These are phyloP conservation scores for Myrmophylax atrothorax DNA, from an alignment of 2,113 vertebrate species.

Conservation along the genomic window DNA sequence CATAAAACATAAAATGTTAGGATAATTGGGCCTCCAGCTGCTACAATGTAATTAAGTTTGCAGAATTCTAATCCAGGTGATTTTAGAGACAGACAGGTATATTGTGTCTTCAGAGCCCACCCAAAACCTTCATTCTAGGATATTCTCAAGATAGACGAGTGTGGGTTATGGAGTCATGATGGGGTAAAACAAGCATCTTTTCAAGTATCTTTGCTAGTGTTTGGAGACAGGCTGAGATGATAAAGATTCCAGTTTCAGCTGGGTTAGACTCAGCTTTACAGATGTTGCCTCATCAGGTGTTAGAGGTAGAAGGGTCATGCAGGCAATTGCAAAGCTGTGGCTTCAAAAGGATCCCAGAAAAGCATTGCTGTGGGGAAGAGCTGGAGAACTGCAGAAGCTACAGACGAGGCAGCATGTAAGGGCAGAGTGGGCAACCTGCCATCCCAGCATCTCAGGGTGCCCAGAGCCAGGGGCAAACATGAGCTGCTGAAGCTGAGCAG, in stretches of 20 bases:
- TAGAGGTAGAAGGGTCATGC: background rate
- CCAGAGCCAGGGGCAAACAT: background rate
- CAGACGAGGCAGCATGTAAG: background rate
- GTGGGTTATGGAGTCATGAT: background rate
- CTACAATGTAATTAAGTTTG: background rate
- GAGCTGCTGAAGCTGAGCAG: background rate
- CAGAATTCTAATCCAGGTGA: background rate
- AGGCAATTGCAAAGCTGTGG: background rate
- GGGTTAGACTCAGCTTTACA: background rate
- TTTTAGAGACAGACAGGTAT: background rate
- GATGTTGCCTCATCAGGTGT: background rate
- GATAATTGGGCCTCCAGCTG: background rate
- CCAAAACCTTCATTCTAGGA: background rate
- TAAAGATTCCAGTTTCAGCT: background rate
- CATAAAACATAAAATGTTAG: background rate
- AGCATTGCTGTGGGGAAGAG: background rate
- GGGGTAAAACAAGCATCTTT: background rate
- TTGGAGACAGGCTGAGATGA: background rate
- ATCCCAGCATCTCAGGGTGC: background rate
- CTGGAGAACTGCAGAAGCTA: background rate
- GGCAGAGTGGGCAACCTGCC: background rate
- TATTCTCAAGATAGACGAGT: background rate
- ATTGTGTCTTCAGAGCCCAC: background rate
- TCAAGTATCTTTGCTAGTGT: background rate
- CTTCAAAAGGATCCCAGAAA: background rate